Evolutionary conservation across 2,888 invertebrate genomes (phyloP).

Genomic region (Deroplatys truncata): DNA sequence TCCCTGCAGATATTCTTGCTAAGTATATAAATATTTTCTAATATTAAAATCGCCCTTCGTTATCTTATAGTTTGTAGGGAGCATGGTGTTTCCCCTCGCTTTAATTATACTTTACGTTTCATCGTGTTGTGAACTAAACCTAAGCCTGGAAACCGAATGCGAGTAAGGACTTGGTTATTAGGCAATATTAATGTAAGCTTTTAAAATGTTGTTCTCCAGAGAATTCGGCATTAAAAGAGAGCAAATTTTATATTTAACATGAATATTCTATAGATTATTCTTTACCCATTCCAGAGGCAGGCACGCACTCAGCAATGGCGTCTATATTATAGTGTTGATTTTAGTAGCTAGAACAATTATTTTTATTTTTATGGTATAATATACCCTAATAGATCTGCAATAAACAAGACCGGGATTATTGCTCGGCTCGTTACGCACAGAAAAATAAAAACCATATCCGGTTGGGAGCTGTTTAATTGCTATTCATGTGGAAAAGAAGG

Average conservation of each 20-base stretch:
- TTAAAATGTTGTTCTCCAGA: constrained; percentile 28
- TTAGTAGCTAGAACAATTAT: constrained; percentile 28
- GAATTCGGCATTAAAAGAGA: constrained; percentile 22
- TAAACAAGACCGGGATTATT: constrained; percentile 30
- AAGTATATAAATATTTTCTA: not conserved
- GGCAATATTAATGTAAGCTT: constrained; percentile 24
- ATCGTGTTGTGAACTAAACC: not conserved
- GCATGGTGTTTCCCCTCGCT: not conserved
- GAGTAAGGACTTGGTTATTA: constrained; percentile 23
- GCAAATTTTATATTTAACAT: constrained; percentile 25
- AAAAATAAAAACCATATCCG: constrained; percentile 27
- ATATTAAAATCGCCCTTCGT: not conserved
- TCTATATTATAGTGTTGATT: constrained; percentile 29
- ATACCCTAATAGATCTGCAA: constrained; percentile 31
- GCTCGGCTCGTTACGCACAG: constrained; percentile 17
- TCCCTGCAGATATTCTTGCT: not conserved
- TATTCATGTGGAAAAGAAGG: constrained; percentile 29
- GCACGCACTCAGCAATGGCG: not conserved
- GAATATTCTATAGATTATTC: constrained; percentile 24
- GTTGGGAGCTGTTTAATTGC: constrained; percentile 25
- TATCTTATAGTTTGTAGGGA: not conserved
- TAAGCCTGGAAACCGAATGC: not conserved
- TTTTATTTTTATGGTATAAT: constrained; percentile 32
- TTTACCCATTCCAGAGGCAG: constrained; percentile 8
- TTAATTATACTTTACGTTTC: not conserved